Percentiles rank a stretch among this genome's conserved stretches.
These are phyloP conservation scores for Clanis bilineata DNA, from an alignment of 2,888 invertebrate genomes.

Conservation along the genomic window DNA sequence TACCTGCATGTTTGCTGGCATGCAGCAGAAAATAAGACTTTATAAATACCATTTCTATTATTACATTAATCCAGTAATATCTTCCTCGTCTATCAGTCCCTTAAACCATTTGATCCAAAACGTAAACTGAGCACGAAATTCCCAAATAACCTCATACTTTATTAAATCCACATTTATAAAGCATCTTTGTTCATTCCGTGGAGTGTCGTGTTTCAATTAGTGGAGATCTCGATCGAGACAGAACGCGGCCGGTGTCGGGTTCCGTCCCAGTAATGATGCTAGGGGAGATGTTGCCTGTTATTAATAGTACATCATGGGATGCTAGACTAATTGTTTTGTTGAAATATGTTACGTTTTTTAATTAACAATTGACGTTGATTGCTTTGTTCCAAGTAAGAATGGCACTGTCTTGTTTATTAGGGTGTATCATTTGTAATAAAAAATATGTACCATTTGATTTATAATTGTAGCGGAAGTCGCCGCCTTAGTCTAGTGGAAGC, in stretches of 20 bases:
- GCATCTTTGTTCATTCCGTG: conserved; percentile 1
- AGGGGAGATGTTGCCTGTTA: conserved; percentile 7
- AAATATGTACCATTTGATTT: too few relatives aligned
- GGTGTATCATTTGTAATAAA: too few relatives aligned
- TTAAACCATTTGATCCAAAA: not conserved
- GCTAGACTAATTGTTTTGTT: conserved; percentile 3
- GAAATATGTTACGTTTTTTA: conserved; percentile 6
- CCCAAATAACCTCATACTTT: conserved; percentile 7
- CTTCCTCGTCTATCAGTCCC: too few relatives aligned
- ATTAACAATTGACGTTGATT: conserved; percentile 3
- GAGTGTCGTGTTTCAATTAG: conserved; percentile 16
- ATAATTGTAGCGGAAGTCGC: too few relatives aligned
- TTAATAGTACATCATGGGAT: not conserved
- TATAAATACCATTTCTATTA: too few relatives aligned
- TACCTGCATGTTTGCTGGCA: too few relatives aligned
- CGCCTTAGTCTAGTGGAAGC: too few relatives aligned
- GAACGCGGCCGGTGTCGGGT: not conserved
- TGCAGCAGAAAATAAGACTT: too few relatives aligned
- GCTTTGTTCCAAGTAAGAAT: not conserved
- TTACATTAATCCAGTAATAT: too few relatives aligned
- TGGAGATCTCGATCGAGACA: conserved; percentile 4
- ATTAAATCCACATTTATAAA: conserved; percentile 12
- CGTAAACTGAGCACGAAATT: not conserved
- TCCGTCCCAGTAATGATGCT: conserved; percentile 5
- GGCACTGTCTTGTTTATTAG: not conserved